Percentiles rank a stretch among this genome's conserved stretches.
phyloP scores from a whole-genome alignment of 2,888 invertebrate species.

The Acheta domesticus region DNA sequence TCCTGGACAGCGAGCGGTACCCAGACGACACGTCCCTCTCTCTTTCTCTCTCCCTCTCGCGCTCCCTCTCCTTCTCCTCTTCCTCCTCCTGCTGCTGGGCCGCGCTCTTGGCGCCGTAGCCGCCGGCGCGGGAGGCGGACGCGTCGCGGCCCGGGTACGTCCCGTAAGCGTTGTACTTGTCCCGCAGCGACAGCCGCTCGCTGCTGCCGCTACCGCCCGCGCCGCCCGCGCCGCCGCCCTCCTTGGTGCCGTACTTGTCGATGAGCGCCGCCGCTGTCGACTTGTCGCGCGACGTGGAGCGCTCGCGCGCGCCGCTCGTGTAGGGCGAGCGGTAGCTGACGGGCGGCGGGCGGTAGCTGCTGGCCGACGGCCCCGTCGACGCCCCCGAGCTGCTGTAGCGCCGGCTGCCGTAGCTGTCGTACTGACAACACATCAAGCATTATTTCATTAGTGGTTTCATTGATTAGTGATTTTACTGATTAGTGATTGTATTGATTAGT shows the following conservation, averaged over 20 bases:
- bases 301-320: background rate
- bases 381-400: background rate
- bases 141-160: constrained; percentile 30
- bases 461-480: no score
- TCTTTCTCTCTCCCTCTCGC: background rate
- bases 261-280: constrained; percentile 19
- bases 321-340: constrained; percentile 18
- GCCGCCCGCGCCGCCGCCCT: background rate
- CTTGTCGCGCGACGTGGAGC: background rate
- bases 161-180: constrained; percentile 29
- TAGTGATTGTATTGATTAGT: no score
- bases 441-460: no score
- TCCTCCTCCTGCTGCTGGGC: background rate
- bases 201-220: background rate
- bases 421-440: background rate
- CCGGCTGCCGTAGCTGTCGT: background rate
- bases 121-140: background rate
- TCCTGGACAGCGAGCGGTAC: constrained; percentile 26
- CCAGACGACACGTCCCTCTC: background rate
- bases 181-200: constrained; percentile 31
- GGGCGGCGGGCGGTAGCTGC: background rate
- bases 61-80: background rate
- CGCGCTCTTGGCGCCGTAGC: background rate
- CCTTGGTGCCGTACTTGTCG: constrained; percentile 20
- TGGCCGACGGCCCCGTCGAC: background rate